Base-by-base conservation (phyloP, 2,888 invertebrate species). In the Parnassius apollo region DNA sequence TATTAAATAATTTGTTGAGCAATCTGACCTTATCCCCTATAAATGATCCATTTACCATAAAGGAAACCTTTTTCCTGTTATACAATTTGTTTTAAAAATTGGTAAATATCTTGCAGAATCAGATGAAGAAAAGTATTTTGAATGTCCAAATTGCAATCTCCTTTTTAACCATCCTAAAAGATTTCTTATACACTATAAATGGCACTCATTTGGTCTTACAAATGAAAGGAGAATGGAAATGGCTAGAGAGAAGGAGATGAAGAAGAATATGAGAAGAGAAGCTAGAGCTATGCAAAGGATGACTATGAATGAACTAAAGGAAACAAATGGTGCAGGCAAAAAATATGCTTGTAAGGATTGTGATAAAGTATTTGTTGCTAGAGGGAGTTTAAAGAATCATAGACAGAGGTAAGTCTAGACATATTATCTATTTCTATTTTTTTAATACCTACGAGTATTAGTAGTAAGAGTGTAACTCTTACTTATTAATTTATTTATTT, bases 131-230 rank as follows among this genome's bases (percentile, higher is more conserved):
- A 66, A 69, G 0, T 79, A 73, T 66, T 89, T 76, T 2, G 88
- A 88, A 70, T 92, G 92, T 18, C 80, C 84, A 0, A 74, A 85
- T 59, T 92, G 92, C 52, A 67, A 67, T 1, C 68, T 90, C 0
- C 70, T 85, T 2, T 82, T 92, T 42, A 71, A 71, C 0, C 76
- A 91, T 59, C 86, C 88, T 1, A 92, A 92, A 57, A 71, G 92
- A 2, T 90, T 87, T 61, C 75, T 92, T 0, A 80, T 92, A 0
- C 92, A 92, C 62, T 71, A 74, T 2, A 91, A 91, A 56, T 92
- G 92, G 92, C 92, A 92, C 65, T 74, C 80, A 0, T 86, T 90
- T 18, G 90, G 90, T 0, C 69, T 84, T 0, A 82, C 82, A 1
- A 80, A 81, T 9, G 79, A 83, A 42, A 82, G 79, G 61, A 71